Base-by-base conservation (phyloP, 2,888 invertebrate genomes). In the Ecdyonurus torrentis region DNA sequence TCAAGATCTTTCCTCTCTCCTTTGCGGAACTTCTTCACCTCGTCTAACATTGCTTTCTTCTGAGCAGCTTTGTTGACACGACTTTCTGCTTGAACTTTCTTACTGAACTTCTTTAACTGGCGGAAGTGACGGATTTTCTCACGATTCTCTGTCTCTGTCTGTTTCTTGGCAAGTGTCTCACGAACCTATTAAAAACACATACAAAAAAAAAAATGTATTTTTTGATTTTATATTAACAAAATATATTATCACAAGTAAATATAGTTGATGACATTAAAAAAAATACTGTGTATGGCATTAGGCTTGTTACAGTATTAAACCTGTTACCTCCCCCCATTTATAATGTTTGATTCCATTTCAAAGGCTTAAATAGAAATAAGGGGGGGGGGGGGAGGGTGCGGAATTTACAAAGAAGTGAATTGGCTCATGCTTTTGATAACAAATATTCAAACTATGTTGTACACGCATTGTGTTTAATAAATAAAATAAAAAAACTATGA, bases 1-100 rank as follows among this genome's bases (percentile, higher is more conserved):
- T 88, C 87, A 23, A 91, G 77, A 74, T 90, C 87, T 63, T 85
- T 82, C 0, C 87, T 81, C 69, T 86, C 82, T 15, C 92, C 92
- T 75, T 93, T 92, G 52, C 91, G 83, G 69, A 90, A 95, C 71
- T 96, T 90, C 72, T 98, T 96, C 19, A 99, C 83, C 73, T 95
- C 89, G 69, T 95, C 91, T 59, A 93, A 73, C 83, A 97, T 85
- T 70, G 94, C 87, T 72, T 86, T 88, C 76, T 98, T 98, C 65
- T 96, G 95, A 64, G 87, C 85, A 63, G 89, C 89, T 73, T 93
- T 86, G 71, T 91, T 87, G 61, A 91, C 76, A 71, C 88, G 85
- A 0, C 87, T 84, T 73, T 95, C 91, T 64, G 85, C 83, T 77
- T 91, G 85, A 68, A 95, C 83, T 73, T 92, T 83, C 77, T 96